Percentiles rank a stretch among this genome's conserved stretches.
Conservation (phyloP, 1,140 invertebrate genomes). For the Tigriopus japonicus region DNA sequence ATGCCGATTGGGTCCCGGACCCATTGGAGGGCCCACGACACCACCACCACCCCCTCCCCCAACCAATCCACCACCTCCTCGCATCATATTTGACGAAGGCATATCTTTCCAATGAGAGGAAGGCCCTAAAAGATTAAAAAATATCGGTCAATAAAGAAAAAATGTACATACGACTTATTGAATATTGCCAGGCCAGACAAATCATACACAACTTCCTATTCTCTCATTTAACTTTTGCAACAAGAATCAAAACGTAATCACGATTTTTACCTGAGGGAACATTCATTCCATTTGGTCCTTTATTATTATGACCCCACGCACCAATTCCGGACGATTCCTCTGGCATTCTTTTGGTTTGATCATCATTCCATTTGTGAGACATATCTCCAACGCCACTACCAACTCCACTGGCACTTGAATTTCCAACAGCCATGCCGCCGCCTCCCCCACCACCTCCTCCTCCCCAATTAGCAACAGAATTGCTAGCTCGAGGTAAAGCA, state of each 20-base stretch:
- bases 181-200: too few species aligned
- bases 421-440: not conserved
- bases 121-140: not conserved
- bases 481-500: too few species aligned
- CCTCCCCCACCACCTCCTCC: not conserved
- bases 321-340: too few species aligned
- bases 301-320: not conserved
- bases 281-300: not conserved
- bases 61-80: not conserved
- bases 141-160: not conserved
- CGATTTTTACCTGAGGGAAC: not conserved
- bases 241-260: not conserved
- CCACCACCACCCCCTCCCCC: not conserved
- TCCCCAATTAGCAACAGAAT: not conserved
- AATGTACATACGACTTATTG: too few species aligned
- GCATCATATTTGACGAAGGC: not conserved
- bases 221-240: too few species aligned
- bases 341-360: not conserved
- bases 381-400: not conserved
- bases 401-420: not conserved
- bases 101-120: constrained; percentile 1
- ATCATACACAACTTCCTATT: too few species aligned
- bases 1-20: not conserved
- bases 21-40: not conserved
- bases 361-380: not conserved